Percentiles rank a stretch among this genome's conserved stretches.
These are phyloP conservation scores for Distichodus sexfasciatus DNA, from an alignment of 2,797 vertebrate genomes.

Conservation along the genomic window DNA sequence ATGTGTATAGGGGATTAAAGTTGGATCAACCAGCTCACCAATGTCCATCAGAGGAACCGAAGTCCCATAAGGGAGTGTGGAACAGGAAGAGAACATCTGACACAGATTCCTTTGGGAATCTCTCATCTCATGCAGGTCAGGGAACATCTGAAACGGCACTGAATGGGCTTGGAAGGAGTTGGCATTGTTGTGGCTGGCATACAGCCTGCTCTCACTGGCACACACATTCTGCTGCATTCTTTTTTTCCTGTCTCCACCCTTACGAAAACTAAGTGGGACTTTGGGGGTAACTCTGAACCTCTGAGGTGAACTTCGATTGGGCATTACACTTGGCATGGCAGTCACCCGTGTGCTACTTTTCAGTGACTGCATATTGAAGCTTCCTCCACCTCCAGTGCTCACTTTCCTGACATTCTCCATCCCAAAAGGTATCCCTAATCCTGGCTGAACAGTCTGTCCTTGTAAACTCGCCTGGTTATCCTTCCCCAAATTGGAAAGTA, in stretches of 20 bases:
- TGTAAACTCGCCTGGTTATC: conserved; percentile 63
- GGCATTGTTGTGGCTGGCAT: conserved; percentile 45
- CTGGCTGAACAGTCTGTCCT: conserved; percentile 55
- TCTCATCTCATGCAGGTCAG: conserved; percentile 66
- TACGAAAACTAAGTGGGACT: conserved; percentile 62
- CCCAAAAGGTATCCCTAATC: conserved; percentile 57
- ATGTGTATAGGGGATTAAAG: conserved; percentile 69
- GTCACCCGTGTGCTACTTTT: conserved; percentile 72
- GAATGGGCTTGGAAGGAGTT: conserved; percentile 47
- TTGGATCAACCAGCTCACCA: conserved; percentile 57
- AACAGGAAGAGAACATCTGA: conserved; percentile 64
- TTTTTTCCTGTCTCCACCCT: conserved; percentile 67
- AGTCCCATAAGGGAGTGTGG: conserved; percentile 56
- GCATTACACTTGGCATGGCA: conserved; percentile 65
- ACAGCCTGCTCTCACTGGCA: conserved; percentile 66
- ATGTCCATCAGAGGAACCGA: conserved; percentile 65
- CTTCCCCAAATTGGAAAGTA: conserved; percentile 69
- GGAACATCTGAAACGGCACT: conserved; percentile 63
- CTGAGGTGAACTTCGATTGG: conserved; percentile 62
- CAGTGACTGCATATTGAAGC: conserved; percentile 71
- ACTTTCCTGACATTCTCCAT: conserved; percentile 66
- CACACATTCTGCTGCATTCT: conserved; percentile 67
- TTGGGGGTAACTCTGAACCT: conserved; percentile 65
- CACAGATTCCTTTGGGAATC: conserved; percentile 65
- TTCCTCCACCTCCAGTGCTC: conserved; percentile 60